Base-by-base conservation (phyloP, 2,797 vertebrate genomes). In the Amphiprion clarkii region DNA sequence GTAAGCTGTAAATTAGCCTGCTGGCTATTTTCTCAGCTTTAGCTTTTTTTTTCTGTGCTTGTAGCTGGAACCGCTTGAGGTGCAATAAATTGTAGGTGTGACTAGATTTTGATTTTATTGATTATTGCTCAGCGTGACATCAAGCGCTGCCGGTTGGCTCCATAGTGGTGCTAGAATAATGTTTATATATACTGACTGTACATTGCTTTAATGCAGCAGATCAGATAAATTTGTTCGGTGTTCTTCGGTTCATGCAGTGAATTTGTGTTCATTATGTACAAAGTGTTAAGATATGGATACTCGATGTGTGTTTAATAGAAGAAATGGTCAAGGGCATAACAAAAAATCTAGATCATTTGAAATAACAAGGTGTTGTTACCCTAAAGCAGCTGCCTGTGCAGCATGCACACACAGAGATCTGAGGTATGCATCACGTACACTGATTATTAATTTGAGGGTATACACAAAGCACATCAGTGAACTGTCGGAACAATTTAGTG, bases 91-190 rank as follows among this genome's bases (percentile, higher is more conserved):
- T 59, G 53, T 11, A 17, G 49, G 52, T 42, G 64, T 55, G 10
- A 66, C 65, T 29, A 27, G 17, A 49, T 51, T 19, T 7, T 1
- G 31, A 8, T 69, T 83, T 82, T 68, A 59, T 68, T 29, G 49
- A 10, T 36, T 36, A 36, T 36, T 3, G 23, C 40, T 51, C 3
- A 31, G 12, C 60, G 7, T 31, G 44, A 44, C 19, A 23, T 54
- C 16, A 25, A 23, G 12, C 52, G 44, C 46, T 46, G 65, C 64
- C n/a, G 42, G 13, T 68, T 74, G 63, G 53, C 57, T 63, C 53
- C 40, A 54, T 74, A 58, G 74, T 52, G 23, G 4, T 11, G 17
- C 21, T 59, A 36, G 25, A 79, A 81, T 81, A 68, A 79, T 73
- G 3, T 8, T 27, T 52, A 6, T 29, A 21, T 21, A 13, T 60